phyloP scores from a whole-genome alignment of 2,888 invertebrate species.

The Neuroscelio doddi region DNA sequence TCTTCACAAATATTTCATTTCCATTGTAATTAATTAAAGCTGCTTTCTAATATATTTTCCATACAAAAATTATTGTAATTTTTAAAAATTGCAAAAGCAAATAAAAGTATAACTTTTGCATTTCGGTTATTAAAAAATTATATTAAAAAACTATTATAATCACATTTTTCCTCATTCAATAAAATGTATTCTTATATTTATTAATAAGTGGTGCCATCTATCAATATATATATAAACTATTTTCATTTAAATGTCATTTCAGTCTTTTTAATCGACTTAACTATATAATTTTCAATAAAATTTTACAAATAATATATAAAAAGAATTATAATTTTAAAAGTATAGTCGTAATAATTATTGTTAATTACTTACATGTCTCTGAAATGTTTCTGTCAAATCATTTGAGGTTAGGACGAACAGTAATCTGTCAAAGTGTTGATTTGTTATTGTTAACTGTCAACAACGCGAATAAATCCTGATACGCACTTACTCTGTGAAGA shows the following conservation, averaged over 20 bases:
- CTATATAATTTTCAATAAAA: background rate
- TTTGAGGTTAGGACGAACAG: slow-evolving; percentile 41
- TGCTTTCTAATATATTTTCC: too few relatives aligned
- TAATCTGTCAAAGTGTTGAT: slow-evolving; percentile 30
- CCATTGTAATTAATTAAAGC: too few relatives aligned
- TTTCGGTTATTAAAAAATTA: too few relatives aligned
- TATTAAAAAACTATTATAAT: too few relatives aligned
- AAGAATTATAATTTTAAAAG: background rate
- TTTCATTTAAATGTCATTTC: background rate
- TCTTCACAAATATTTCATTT: too few relatives aligned
- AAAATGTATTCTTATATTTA: too few relatives aligned
- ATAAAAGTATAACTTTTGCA: too few relatives aligned
- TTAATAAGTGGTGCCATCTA: background rate
- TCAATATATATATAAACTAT: background rate
- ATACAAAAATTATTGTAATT: too few relatives aligned
- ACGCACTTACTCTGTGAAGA: slow-evolving; percentile 9
- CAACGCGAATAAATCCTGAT: slow-evolving; percentile 9
- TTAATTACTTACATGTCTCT: slow-evolving; percentile 11
- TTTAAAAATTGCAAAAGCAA: too few relatives aligned
- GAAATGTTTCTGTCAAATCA: slow-evolving; percentile 5
- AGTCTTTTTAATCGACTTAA: background rate
- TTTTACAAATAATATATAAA: too few relatives aligned
- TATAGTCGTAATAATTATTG: background rate
- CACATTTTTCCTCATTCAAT: too few relatives aligned
- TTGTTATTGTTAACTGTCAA: slow-evolving; percentile 13